Percentiles rank a stretch among this genome's conserved stretches.
Conservation (phyloP, 2,888 invertebrate species). For the Papilio demoleus region DNA sequence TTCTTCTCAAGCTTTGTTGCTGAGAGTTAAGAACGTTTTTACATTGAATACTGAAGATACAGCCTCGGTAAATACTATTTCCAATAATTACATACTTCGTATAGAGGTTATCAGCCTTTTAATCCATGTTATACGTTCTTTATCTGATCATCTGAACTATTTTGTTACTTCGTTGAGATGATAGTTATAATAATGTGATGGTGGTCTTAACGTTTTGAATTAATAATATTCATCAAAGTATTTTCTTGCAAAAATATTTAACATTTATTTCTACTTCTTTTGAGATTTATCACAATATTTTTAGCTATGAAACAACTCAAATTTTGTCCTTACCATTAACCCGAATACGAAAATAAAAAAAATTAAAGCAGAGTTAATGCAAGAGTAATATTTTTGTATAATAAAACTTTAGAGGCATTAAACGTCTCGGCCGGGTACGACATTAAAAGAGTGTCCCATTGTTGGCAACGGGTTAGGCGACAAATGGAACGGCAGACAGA, state of each 20-base stretch:
- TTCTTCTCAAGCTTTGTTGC: constrained; percentile 51
- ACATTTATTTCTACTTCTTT: not conserved
- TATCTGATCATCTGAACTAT: constrained; percentile 59
- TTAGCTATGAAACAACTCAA: constrained; percentile 12
- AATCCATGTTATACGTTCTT: constrained; percentile 69
- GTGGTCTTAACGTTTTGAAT: constrained; percentile 28
- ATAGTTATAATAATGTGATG: constrained; percentile 20
- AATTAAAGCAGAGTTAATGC: not conserved
- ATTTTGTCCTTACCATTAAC: constrained; percentile 5
- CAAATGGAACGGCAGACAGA: constrained; percentile 67
- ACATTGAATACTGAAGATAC: constrained; percentile 44
- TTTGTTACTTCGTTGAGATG: constrained; percentile 45
- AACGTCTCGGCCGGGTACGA: constrained; percentile 33
- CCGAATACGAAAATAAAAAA: constrained; percentile 13
- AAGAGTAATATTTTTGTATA: constrained; percentile 32
- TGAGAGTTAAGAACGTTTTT: constrained; percentile 53
- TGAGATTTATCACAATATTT: not conserved
- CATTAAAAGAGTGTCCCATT: constrained; percentile 48
- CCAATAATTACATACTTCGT: constrained; percentile 79
- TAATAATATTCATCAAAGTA: not conserved
- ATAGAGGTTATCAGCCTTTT: constrained; percentile 79
- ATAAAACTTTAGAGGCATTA: constrained; percentile 36
- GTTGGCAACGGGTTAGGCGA: constrained; percentile 59
- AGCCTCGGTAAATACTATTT: constrained; percentile 75
- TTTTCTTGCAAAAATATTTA: not conserved